Evolutionary conservation across 2,113 vertebrate species (phyloP).

Genomic region (Onychostruthus taczanowskii): DNA sequence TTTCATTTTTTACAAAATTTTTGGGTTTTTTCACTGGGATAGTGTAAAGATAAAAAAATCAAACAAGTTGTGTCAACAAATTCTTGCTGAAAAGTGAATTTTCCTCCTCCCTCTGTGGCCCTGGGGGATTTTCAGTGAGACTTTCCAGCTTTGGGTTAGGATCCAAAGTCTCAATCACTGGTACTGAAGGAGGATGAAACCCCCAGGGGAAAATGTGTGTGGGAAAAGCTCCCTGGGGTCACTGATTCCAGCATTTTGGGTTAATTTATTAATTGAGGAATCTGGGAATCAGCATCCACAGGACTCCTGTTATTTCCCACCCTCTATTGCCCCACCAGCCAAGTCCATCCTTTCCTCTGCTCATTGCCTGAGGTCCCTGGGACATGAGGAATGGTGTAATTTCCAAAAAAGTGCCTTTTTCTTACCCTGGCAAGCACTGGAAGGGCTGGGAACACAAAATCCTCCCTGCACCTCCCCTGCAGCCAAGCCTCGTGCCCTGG

Average conservation of each 20-base stretch:
- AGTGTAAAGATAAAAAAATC: not conserved
- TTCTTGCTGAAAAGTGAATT: not conserved
- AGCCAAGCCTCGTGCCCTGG: not conserved
- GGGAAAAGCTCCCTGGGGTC: not conserved
- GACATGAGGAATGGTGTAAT: not conserved
- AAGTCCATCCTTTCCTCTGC: not conserved
- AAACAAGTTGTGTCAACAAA: not conserved
- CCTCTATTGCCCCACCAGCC: not conserved
- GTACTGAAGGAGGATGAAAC: not conserved
- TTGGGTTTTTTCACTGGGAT: not conserved
- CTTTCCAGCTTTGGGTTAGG: not conserved
- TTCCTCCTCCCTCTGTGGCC: not conserved
- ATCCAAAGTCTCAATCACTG: not conserved
- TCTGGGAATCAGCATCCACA: not conserved
- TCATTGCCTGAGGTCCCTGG: not conserved
- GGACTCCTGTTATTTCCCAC: not conserved
- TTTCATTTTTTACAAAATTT: not conserved
- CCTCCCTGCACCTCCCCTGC: not conserved
- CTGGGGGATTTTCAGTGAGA: not conserved
- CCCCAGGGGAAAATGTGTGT: accelerated
- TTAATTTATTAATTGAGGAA: not conserved
- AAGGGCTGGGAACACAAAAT: not conserved
- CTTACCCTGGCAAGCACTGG: not conserved
- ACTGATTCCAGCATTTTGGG: not conserved
- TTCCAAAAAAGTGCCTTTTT: not conserved